Base-by-base conservation (phyloP, 2,113 vertebrate genomes). In the Corapipo altera region DNA sequence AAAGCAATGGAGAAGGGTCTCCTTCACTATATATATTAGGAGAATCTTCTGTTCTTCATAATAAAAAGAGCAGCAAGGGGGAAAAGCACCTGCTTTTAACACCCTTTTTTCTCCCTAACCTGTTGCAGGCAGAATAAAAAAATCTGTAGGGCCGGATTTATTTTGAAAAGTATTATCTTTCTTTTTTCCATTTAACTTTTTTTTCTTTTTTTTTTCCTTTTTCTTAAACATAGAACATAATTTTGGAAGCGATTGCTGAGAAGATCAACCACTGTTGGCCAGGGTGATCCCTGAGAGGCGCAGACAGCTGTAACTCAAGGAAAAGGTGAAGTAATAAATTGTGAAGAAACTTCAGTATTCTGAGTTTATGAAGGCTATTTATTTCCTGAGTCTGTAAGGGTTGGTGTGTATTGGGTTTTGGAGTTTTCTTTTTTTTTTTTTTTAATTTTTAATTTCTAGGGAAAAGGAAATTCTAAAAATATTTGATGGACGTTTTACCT, bases 281-380 rank as follows among this genome's bases (percentile, higher is more conserved):
- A 96, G 64, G 30, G 92, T 78, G 93, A 91, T 93, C 82, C 84
- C 86, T 94, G 78, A 95, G 91, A 93, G 83, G 75, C 76, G 92
- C 72, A 95, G 88, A 96, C 96, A 88, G 91, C 88, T 95, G 70
- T 91, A 96, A 95, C 89, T 94, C 97, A 95, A 97, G 94, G 69
- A 96, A 97, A 98, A 98, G 97, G 98, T 97, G 94, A 98, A 96
- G 95, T 97, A 94, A 95, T 79, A 93, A 88, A 93, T 85, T 71
- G 65, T 49, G 74, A 97, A 96, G 91, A 88, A 96, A 93, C 24
- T 64, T 90, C 55, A 72, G 82, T 71, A 84, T 92, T 96, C 55
- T 61, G 79, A 95, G 66, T 91, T 92, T 91, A 65, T 78, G 91
- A 93, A 91, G 28, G 66, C 37, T 95, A 82, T 97, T 97, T 97